These are phyloP conservation scores for Rhinichthys klamathensis DNA, from an alignment of 2,113 vertebrate genomes.

Conservation along the genomic window DNA sequence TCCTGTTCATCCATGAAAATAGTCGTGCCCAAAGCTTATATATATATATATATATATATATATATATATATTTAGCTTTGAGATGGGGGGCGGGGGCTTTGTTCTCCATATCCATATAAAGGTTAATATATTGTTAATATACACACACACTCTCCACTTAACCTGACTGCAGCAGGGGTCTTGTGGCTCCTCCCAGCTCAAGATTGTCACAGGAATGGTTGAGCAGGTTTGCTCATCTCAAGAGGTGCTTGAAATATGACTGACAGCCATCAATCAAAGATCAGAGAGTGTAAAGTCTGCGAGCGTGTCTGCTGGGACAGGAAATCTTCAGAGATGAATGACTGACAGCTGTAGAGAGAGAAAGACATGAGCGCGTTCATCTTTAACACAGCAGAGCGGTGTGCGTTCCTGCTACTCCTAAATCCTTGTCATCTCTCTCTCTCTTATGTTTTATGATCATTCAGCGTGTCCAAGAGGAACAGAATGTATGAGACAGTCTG, in stretches of 20 bases:
- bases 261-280: constrained; percentile 57
- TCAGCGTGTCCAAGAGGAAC: constrained; percentile 33
- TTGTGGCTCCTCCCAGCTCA: constrained; percentile 62
- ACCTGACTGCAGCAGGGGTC: constrained; percentile 85
- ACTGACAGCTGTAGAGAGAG: constrained; percentile 17
- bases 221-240: constrained; percentile 90
- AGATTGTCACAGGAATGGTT: constrained; percentile 85
- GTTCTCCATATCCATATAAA: too few relatives aligned
- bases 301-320: constrained; percentile 20
- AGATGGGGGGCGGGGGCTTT: too few relatives aligned
- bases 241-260: constrained; percentile 84
- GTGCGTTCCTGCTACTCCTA: not conserved
- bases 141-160: not conserved
- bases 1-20: not conserved
- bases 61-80: too few relatives aligned
- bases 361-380: constrained; percentile 21
- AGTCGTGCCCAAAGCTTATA: not conserved
- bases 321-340: not conserved
- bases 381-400: not conserved
- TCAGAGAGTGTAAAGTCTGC: constrained; percentile 16
- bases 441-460: constrained; percentile 4
- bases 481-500: not conserved
- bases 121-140: not conserved
- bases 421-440: constrained; percentile 13
- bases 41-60: not conserved